phyloP scores from a whole-genome alignment of 1,140 invertebrate genomes.

The Drosophila elegans region DNA sequence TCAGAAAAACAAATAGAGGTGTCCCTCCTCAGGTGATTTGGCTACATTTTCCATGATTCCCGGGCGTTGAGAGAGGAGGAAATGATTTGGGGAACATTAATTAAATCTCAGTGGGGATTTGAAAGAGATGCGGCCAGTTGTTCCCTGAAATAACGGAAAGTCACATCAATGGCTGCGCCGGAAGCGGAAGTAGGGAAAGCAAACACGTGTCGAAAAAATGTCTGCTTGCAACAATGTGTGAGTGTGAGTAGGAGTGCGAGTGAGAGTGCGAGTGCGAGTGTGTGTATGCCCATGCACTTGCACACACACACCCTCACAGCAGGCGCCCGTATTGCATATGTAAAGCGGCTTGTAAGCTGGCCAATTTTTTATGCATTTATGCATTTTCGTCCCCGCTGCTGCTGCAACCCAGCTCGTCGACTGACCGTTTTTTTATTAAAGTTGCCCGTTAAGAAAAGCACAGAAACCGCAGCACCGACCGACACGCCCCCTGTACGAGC shows the following conservation, averaged over 20 bases:
- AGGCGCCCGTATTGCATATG: constrained; percentile 62
- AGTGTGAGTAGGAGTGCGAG: constrained; percentile 38
- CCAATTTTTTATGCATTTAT: constrained; percentile 82
- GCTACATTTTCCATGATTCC: not conserved
- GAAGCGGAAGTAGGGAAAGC: constrained; percentile 71
- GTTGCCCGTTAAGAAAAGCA: constrained; percentile 64
- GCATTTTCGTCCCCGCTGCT: constrained; percentile 59
- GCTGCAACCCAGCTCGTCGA: not conserved
- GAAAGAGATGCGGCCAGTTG: not conserved
- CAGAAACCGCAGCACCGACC: constrained; percentile 45
- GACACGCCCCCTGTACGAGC: constrained; percentile 18
- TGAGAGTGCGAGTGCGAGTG: constrained; percentile 32
- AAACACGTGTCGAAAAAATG: constrained; percentile 77
- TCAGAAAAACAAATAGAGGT: constrained; percentile 11
- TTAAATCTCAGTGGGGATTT: constrained; percentile 15
- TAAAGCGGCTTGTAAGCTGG: constrained; percentile 78
- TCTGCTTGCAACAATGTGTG: constrained; percentile 72
- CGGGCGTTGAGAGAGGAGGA: not conserved
- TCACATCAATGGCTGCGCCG: constrained; percentile 41
- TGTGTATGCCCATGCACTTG: constrained; percentile 4
- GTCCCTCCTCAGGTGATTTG: not conserved
- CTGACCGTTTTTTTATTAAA: constrained; percentile 57
- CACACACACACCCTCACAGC: constrained; percentile 16
- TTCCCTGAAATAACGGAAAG: constrained; percentile 2
- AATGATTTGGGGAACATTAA: constrained; percentile 21